Evolutionary conservation across 30 jellyfish, hydroid and myxozoan genomes (phyloP), one percentile per base, ranked within the genome.

Genomic region (Rhopilema esculentum): DNA sequence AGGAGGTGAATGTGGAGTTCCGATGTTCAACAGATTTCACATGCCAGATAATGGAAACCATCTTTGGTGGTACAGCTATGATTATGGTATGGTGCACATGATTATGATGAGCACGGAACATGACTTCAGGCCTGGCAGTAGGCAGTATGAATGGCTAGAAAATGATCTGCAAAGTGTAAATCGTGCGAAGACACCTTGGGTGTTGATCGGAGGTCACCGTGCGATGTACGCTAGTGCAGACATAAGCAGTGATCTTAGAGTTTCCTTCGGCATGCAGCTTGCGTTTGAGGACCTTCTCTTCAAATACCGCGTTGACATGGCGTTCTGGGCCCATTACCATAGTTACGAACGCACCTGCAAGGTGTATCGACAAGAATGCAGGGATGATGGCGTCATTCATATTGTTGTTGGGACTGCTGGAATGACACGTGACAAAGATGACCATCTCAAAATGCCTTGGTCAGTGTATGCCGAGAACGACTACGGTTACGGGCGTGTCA

Each of bases 251-350:
- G 97, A 94, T 53, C 90, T 79, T 66, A 83, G 49, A 20, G 97
- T 94, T 12, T 78, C 97, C 8, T 65, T 75, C 23, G 77, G 80
- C 69, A 87, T 94, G 97, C 98, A 82, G 62, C 88, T 64, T 16
- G 80, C 77, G 16, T 79, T 95, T 30, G 99, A 95, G 85, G 97
- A 91, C 31, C 77, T 95, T 8, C 83, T 95, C 18, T 68, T 78
- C 80, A 87, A 90, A 77, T 91, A 95, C 86, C 88, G 82, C 40
- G 99, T 95, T 19, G 97, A 95, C 75, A 25, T 95, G 79, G 99
- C 97, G 23, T 88, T 95, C 69, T 95, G 98, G 98, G 93, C 97
- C 1, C 99, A 95, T 68, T 95, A 95, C 83, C 99, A 95, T 61
- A 22, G 98, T 33, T 95, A 95, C 68, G 99, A 95, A 57, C 89